Evolutionary conservation across 2,888 invertebrate genomes (phyloP), one percentile per base, ranked within the genome.

Genomic region (Latrodectus elegans): DNA sequence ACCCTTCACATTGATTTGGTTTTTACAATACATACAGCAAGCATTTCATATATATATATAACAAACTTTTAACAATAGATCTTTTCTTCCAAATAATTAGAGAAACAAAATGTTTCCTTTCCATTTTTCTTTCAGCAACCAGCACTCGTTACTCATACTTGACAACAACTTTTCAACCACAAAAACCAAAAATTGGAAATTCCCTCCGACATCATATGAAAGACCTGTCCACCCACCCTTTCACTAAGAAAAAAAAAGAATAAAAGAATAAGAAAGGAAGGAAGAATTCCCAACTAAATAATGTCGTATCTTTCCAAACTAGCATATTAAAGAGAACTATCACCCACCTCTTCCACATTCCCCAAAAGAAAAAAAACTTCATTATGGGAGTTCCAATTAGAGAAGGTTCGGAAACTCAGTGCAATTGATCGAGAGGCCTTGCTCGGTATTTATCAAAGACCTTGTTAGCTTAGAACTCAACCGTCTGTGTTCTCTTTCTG

Each of bases 401-500:
- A 81, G 79, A 52, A 70, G 80, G 60, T 76, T 65, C 70, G 65
- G 74, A 81, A 77, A 71, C 76, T 73, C 71, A 71, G 71, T 80
- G 73, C 75, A 75, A 86, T 86, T 86, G 86, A 86, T 81, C 80
- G 80, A 67, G 70, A 79, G 74, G 73, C 76, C 80, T 72, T 71
- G 76, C 72, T 72, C 72, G 79, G 85, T 79, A 80, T 86, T 86
- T 81, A 80, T 86, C 86, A 86, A 86, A 86, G 86, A 86, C 65
- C 86, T 86, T 86, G 86, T 86, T 86, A 86, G 86, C 86, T 86
- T 86, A 86, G 86, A 86, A 86, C 86, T 86, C 86, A 71, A 80
- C 80, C 81, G 76, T 51, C 86, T 81, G 72, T 86, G 85, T 86
- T 81, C 80, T 71, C 53, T 26, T 3, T 52, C 76, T 86, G 86